Conservation (phyloP, 2,888 invertebrate species). For the Pycnomerus fuliginosus region DNA sequence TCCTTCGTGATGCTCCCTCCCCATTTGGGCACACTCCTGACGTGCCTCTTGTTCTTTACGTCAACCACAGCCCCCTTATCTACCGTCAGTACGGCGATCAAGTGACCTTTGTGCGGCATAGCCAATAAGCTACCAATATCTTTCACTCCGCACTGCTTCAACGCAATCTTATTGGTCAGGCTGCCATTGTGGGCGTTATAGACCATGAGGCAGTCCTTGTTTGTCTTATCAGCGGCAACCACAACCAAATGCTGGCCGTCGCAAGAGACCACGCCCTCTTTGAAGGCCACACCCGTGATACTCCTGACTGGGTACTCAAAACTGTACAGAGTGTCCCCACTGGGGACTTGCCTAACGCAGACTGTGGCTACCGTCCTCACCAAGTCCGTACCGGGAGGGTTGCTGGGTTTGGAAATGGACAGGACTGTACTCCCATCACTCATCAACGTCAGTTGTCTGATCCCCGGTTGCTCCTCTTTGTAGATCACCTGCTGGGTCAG, state of each 20-base stretch:
- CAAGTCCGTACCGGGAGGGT: conserved; percentile 65
- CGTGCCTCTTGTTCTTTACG: conserved; percentile 81
- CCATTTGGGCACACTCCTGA: conserved; percentile 90
- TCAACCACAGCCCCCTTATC: conserved; percentile 91
- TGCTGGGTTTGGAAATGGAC: conserved; percentile 69
- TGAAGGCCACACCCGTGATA: conserved; percentile 69
- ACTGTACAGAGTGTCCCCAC: conserved; percentile 75
- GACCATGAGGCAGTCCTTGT: conserved; percentile 78
- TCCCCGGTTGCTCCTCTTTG: conserved; percentile 80
- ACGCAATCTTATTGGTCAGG: conserved; percentile 54
- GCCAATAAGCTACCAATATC: conserved; percentile 76
- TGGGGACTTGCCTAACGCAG: conserved; percentile 71
- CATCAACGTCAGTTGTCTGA: conserved; percentile 72
- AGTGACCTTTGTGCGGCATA: conserved; percentile 80
- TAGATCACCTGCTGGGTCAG: conserved; percentile 72
- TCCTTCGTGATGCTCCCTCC: conserved; percentile 85
- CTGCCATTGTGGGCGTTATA: conserved; percentile 81
- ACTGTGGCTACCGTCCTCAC: conserved; percentile 66
- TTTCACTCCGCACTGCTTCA: conserved; percentile 59
- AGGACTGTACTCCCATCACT: conserved; percentile 75
- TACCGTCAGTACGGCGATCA: conserved; percentile 84
- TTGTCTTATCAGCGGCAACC: conserved; percentile 76
- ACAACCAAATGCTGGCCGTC: conserved; percentile 78
- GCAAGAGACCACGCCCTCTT: conserved; percentile 75
- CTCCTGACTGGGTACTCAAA: conserved; percentile 80